These are phyloP conservation scores for Haliaeetus leucogaster DNA, from an alignment of 2,113 vertebrate species.

Conservation along the genomic window DNA sequence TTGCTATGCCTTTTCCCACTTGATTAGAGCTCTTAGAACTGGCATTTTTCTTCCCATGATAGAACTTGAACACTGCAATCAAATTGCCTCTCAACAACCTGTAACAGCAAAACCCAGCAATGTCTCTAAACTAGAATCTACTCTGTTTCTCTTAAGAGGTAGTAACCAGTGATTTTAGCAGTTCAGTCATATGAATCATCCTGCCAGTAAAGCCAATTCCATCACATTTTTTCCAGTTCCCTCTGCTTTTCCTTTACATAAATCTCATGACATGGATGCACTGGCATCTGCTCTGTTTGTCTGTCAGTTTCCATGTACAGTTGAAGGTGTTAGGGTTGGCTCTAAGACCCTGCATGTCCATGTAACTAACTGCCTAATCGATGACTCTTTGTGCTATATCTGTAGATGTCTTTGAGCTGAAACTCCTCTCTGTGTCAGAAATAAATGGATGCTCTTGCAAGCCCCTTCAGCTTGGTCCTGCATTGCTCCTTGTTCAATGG, in stretches of 20 bases:
- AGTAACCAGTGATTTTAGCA: not conserved
- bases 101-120: not conserved
- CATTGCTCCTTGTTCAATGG: fast-evolving
- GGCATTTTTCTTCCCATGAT: slow-evolving; percentile 19
- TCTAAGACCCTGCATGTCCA: not conserved
- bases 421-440: not conserved
- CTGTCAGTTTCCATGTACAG: not conserved
- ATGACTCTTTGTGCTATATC: not conserved
- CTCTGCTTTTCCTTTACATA: not conserved
- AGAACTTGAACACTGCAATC: slow-evolving; percentile 16
- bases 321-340: not conserved
- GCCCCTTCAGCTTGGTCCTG: not conserved
- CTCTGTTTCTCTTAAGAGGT: not conserved
- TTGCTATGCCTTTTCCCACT: not conserved
- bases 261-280: not conserved
- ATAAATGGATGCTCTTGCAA: not conserved
- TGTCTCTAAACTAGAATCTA: not conserved
- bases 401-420: not conserved
- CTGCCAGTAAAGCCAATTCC: not conserved
- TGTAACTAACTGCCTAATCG: not conserved
- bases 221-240: slow-evolving; percentile 17
- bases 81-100: slow-evolving; percentile 8
- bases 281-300: not conserved
- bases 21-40: slow-evolving; percentile 31
- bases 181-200: slow-evolving; percentile 9